Evolutionary conservation across 2,888 invertebrate species (phyloP), one percentile per base, ranked within the genome.

Genomic region (Phymatocera aterrima): DNA sequence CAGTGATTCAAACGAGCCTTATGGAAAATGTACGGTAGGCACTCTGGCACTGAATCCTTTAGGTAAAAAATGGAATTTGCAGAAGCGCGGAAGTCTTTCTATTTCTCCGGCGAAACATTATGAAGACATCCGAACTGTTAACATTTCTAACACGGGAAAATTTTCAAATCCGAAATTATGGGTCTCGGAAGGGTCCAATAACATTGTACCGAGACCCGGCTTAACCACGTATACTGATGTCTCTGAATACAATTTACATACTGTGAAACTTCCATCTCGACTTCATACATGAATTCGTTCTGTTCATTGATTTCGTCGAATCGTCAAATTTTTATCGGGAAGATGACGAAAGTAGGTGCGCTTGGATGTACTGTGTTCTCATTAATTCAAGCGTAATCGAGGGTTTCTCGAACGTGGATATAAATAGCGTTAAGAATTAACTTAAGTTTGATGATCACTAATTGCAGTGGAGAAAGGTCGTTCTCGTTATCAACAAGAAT

Each of bases 331-430:
- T 74, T 65, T 80, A 82, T 79, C 40, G 72, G 40, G 80, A 82
- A 80, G 79, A 81, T 37, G 54, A 51, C 68, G 65, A 81, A 83
- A 78, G 61, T 80, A 78, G 82, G 83, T 28, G 60, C 34, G 60
- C 60, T 15, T 61, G 60, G 60, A 60, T 60, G 60, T 60, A 60
- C 28, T 31, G 31, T 60, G 60, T 60, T 21, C 60, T 60, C 24
- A 31, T 60, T 80, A 82, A 83, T 81, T 74, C 54, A 21, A 54
- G 18, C n/a, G 54, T 79, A 24, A 51, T 74, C 64, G 78, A 80
- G 18, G 79, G 80, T 72, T 85, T 85, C 82, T 83, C 83, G 51
- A 86, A 85, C 78, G 82, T 86, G 78, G 83, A 83, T 83, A 85
- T n/a, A n/a, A n/a, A n/a, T 85, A 48, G 82, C 83, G 78, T 79